Conservation (phyloP, 2,888 invertebrate genomes). For the Lordiphosa fenestrarum region DNA sequence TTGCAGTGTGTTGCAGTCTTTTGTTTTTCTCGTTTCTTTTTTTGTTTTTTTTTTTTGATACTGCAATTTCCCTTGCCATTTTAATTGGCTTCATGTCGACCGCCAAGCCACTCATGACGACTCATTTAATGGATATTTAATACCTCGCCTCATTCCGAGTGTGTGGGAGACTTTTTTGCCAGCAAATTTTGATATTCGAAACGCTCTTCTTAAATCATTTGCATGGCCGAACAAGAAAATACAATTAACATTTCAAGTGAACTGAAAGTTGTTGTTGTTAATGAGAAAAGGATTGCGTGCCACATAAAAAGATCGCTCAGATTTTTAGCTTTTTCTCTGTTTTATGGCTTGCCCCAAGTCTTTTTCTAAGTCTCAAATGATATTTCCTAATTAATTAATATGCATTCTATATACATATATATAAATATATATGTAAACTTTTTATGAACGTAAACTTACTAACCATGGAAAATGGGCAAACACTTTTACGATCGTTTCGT, state of each 20-base stretch:
- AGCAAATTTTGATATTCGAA: conserved; percentile 23
- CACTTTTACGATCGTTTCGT: conserved; percentile 9
- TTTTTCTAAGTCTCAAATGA: conserved; percentile 23
- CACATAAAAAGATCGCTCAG: conserved; percentile 19
- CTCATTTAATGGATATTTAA: conserved; percentile 10
- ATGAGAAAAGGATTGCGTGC: conserved; percentile 23
- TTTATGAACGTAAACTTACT: conserved; percentile 25
- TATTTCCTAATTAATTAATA: conserved; percentile 34
- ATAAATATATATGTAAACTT: conserved; percentile 1
- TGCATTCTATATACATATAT: neutral
- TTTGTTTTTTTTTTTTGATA: neutral
- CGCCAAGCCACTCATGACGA: conserved; percentile 41
- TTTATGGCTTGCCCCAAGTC: conserved; percentile 33
- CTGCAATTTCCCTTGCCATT: conserved; percentile 56
- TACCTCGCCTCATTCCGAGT: neutral
- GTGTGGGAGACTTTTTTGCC: conserved; percentile 8
- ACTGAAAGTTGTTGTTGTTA: conserved; percentile 11
- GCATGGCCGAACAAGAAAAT: conserved; percentile 34
- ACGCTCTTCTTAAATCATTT: conserved; percentile 23
- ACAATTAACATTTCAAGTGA: conserved; percentile 35
- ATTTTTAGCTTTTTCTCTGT: conserved; percentile 9
- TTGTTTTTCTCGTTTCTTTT: too few species aligned
- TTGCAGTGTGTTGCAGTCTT: conserved; percentile 34
- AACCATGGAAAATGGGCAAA: conserved; percentile 46
- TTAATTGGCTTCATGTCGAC: conserved; percentile 77